These are phyloP conservation scores for Pyrrhia umbra DNA, from an alignment of 2,888 invertebrate genomes.

Conservation along the genomic window DNA sequence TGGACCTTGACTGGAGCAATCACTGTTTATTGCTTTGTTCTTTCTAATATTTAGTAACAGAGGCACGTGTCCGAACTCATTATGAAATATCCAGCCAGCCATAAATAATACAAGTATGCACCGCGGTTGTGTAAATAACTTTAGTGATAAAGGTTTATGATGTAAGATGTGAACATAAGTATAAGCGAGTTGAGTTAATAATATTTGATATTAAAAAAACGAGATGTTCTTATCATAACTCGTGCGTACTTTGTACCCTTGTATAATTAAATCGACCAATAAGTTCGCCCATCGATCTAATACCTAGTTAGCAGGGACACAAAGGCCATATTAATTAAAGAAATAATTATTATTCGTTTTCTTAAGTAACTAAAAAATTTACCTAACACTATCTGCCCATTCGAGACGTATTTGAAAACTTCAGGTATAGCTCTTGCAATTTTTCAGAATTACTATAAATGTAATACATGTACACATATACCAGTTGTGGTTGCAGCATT, in stretches of 20 bases:
- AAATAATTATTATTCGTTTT: too few species aligned
- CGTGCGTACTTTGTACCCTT: constrained; percentile 30
- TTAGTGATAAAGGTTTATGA: constrained; percentile 28
- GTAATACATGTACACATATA: not conserved
- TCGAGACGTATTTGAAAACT: too few species aligned
- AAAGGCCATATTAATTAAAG: too few species aligned
- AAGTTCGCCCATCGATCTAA: too few species aligned
- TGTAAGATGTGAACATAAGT: constrained; percentile 16
- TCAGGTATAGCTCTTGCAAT: too few species aligned
- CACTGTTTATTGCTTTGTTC: constrained; percentile 4
- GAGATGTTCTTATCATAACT: constrained; percentile 17
- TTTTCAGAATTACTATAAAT: too few species aligned
- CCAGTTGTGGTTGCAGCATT: not conserved
- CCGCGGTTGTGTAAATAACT: not conserved
- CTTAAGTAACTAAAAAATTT: too few species aligned
- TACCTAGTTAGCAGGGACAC: too few species aligned
- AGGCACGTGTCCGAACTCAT: constrained; percentile 1
- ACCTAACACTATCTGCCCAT: too few species aligned
- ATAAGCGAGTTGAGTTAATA: constrained; percentile 9
- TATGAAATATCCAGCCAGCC: not conserved
- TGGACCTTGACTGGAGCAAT: constrained; percentile 17
- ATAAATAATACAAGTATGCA: not conserved
- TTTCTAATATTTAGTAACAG: not conserved
- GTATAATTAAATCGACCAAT: too few species aligned
- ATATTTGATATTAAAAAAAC: not conserved